These are phyloP conservation scores for Cheumatopsyche charites DNA, from an alignment of 1,140 invertebrate genomes.

Conservation along the genomic window DNA sequence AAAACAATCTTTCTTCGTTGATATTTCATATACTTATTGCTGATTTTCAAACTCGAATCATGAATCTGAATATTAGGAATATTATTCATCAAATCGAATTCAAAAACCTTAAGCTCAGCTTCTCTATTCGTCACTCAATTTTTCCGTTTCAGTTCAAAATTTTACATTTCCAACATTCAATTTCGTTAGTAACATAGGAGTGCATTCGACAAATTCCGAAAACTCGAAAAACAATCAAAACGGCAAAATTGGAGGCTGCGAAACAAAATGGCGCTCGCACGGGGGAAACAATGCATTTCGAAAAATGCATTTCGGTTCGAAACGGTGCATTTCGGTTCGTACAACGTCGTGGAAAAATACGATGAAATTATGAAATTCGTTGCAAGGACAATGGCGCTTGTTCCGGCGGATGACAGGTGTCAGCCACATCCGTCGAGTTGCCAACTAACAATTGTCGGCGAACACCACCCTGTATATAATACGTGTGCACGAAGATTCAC, in stretches of 20 bases:
- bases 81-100: too few relatives aligned
- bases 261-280: neutral
- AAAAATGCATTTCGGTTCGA: constrained; percentile 5
- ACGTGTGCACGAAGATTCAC: neutral
- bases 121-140: too few relatives aligned
- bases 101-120: too few relatives aligned
- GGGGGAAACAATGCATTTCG: constrained; percentile 16
- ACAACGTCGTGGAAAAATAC: constrained; percentile 33
- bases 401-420: constrained; percentile 47
- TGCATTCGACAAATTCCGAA: too few relatives aligned
- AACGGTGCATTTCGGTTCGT: constrained; percentile 23
- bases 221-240: too few relatives aligned
- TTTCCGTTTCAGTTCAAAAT: too few relatives aligned
- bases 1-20: too few relatives aligned
- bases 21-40: too few relatives aligned
- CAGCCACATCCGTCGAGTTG: constrained; percentile 44
- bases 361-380: constrained; percentile 46
- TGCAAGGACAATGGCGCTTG: constrained; percentile 43
- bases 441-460: constrained; percentile 41
- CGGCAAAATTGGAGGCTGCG: neutral
- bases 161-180: too few relatives aligned
- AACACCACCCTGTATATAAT: constrained; percentile 20
- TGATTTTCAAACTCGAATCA: too few relatives aligned
- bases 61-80: too few relatives aligned
- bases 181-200: too few relatives aligned